Percentiles rank a stretch among this genome's conserved stretches.
Evolutionary conservation across 2,888 invertebrate genomes (phyloP).

Genomic region (Morpho achilles): DNA sequence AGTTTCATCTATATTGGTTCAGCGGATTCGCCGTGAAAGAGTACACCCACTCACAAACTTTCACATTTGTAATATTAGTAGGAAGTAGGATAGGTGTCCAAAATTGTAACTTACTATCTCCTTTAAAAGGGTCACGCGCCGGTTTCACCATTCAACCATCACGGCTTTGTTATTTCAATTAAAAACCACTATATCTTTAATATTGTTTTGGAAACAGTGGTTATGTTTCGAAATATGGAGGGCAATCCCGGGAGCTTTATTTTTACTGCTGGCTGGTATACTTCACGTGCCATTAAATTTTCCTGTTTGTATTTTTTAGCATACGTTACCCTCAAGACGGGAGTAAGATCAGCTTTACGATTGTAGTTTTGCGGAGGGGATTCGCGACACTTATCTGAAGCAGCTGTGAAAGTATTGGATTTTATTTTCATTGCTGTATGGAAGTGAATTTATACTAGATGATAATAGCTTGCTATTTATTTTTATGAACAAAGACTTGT

Average conservation of each 20-base stretch:
- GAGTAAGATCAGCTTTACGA: slow-evolving; percentile 58
- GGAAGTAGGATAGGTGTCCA: too few species aligned
- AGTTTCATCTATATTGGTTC: too few species aligned
- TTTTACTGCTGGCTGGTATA: slow-evolving; percentile 54
- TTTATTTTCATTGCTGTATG: slow-evolving; percentile 33
- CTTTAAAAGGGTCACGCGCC: too few species aligned
- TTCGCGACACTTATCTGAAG: slow-evolving; percentile 32
- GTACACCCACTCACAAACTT: too few species aligned
- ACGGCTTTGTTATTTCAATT: not conserved
- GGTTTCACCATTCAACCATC: too few species aligned
- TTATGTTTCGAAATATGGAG: slow-evolving; percentile 48
- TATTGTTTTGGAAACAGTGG: slow-evolving; percentile 32
- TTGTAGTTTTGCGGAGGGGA: slow-evolving; percentile 60
- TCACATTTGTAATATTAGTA: too few species aligned
- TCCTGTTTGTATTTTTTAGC: slow-evolving; percentile 79
- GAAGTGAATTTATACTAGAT: slow-evolving; percentile 17
- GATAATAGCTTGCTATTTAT: not conserved
- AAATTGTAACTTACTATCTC: too few species aligned
- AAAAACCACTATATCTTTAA: slow-evolving; percentile 1
- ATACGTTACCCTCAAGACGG: slow-evolving; percentile 67
- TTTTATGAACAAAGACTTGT: not conserved
- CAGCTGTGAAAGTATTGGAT: slow-evolving; percentile 43
- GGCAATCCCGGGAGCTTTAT: slow-evolving; percentile 59
- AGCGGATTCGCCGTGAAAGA: too few species aligned
- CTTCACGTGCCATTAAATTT: slow-evolving; percentile 78